phyloP scores from a whole-genome alignment of 2,113 vertebrate genomes.

The Desmodus rotundus region DNA sequence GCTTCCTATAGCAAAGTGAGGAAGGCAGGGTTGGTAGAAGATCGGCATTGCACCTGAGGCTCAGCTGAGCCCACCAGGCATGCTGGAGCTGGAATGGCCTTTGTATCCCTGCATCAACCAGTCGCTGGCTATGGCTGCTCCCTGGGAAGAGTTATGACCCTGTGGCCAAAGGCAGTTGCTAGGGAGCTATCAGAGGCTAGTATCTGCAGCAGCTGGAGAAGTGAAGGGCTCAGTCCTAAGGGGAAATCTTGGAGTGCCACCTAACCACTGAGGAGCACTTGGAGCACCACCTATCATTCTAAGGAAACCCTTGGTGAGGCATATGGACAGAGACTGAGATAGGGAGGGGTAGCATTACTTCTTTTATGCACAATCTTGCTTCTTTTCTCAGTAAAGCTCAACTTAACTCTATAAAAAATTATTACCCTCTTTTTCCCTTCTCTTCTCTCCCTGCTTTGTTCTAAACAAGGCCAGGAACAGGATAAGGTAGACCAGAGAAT shows the following conservation, averaged over 20 bases:
- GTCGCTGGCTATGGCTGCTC: neutral
- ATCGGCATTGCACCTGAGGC: neutral
- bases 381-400: neutral
- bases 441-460: slow-evolving; percentile 8
- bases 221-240: neutral
- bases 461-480: neutral
- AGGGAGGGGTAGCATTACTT: neutral
- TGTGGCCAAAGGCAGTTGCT: neutral
- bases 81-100: neutral
- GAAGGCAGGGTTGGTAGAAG: neutral
- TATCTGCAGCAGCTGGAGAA: neutral
- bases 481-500: neutral
- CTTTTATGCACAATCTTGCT: neutral
- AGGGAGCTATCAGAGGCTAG: neutral
- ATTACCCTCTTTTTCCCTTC: neutral
- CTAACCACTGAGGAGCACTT: neutral
- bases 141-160: neutral
- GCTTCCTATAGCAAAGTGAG: neutral
- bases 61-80: neutral
- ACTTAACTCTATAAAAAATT: neutral
- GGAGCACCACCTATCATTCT: neutral
- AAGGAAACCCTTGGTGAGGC: neutral
- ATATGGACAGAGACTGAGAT: neutral
- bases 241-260: neutral
- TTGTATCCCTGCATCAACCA: neutral